These are phyloP conservation scores for Squalus acanthias DNA, from an alignment of 2,797 vertebrate species.

Conservation along the genomic window DNA sequence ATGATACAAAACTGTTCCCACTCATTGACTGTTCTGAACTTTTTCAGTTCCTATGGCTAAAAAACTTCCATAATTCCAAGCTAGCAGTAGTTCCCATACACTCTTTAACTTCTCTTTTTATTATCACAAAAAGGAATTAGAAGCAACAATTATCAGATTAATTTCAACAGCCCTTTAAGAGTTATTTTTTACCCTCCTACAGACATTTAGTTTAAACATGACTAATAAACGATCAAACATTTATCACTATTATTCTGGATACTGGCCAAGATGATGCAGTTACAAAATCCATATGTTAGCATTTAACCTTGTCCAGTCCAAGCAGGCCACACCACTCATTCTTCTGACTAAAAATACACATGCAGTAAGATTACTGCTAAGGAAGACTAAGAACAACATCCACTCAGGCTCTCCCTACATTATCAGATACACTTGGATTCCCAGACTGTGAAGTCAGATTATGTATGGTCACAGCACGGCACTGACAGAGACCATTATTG, in stretches of 20 bases:
- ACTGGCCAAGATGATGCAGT: background rate
- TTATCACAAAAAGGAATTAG: background rate
- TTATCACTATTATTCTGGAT: background rate
- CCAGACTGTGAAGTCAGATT: background rate
- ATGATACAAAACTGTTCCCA: background rate
- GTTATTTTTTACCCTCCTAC: background rate
- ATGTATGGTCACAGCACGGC: background rate
- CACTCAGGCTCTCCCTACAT: background rate
- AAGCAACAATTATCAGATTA: background rate
- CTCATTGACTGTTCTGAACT: background rate
- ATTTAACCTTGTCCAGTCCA: background rate
- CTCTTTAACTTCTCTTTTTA: constrained; percentile 9
- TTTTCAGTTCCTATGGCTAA: constrained; percentile 3
- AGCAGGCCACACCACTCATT: background rate
- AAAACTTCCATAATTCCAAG: constrained; percentile 29
- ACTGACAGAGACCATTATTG: background rate
- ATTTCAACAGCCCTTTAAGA: background rate
- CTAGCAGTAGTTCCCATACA: background rate
- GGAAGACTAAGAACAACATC: background rate
- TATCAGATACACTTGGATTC: background rate
- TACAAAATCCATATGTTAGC: background rate
- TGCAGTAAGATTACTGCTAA: background rate
- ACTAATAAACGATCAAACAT: background rate
- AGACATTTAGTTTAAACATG: background rate
- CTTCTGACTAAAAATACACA: background rate